phyloP scores from a whole-genome alignment of 2,888 invertebrate genomes.

The Acanthosepion esculentum region DNA sequence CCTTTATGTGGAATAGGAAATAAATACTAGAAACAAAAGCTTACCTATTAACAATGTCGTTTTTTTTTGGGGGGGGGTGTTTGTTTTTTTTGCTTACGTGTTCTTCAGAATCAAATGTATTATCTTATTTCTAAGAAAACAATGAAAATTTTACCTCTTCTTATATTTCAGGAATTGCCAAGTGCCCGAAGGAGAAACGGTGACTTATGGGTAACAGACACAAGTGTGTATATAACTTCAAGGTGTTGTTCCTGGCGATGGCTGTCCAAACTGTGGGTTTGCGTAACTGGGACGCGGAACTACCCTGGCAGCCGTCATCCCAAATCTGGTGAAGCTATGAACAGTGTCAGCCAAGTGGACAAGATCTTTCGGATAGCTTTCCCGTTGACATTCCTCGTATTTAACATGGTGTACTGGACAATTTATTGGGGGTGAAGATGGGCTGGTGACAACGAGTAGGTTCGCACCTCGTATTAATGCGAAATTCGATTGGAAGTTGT shows the following conservation, averaged over 20 bases:
- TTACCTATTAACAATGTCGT: too few relatives aligned
- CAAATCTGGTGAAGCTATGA: constrained; percentile 66
- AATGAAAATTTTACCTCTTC: background rate
- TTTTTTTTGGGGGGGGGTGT: fast-evolving
- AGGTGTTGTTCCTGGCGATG: background rate
- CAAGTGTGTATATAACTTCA: background rate
- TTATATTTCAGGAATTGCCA: constrained; percentile 24
- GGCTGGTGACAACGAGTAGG: background rate
- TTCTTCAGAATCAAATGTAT: too few relatives aligned
- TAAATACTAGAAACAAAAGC: too few relatives aligned
- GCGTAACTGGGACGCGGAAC: constrained; percentile 42
- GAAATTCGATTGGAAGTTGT: background rate
- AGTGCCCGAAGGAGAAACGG: background rate
- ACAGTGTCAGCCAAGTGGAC: constrained; percentile 88
- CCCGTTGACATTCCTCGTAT: constrained; percentile 87
- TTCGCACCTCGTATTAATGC: background rate
- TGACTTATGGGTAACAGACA: constrained; percentile 40
- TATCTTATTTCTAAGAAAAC: background rate
- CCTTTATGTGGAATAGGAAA: too few relatives aligned
- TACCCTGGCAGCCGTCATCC: background rate
- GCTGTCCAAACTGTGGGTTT: background rate
- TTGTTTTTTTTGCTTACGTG: too few relatives aligned
- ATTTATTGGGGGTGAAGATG: constrained; percentile 54
- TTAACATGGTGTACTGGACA: constrained; percentile 91
- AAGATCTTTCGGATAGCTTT: constrained; percentile 86